A percentile compares a stretch with the other conserved stretches of the same genome.
Conservation (phyloP, 2,888 invertebrate species). For the Coremacera marginata region DNA sequence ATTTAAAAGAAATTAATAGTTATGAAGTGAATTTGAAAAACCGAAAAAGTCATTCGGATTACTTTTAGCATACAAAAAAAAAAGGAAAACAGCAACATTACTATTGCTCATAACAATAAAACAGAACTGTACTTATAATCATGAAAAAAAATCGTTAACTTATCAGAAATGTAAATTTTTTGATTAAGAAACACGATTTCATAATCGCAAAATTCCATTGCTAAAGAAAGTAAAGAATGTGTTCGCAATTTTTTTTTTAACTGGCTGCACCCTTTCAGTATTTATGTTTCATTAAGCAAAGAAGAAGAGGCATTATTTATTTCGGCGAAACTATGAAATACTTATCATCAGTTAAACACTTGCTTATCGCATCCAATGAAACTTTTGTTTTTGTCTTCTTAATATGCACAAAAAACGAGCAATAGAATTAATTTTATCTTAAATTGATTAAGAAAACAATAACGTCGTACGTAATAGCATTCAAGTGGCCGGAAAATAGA, state of each 20-base stretch:
- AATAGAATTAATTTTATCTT: slow-evolving; percentile 21
- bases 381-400: no score
- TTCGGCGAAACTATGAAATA: not conserved
- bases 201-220: slow-evolving; percentile 22
- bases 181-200: slow-evolving; percentile 19
- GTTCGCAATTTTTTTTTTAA: no score
- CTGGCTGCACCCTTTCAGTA: no score
- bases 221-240: no score
- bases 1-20: no score
- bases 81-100: not conserved
- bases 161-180: slow-evolving; percentile 22
- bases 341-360: no score
- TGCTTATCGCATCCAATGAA: no score
- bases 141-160: not conserved
- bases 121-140: not conserved
- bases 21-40: no score
- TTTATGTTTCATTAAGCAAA: no score
- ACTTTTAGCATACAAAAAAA: not conserved
- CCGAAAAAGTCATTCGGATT: not conserved
- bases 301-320: not conserved
- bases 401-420: not conserved
- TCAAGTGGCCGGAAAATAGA: no score
- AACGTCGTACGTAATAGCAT: not conserved
- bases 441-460: slow-evolving; percentile 21
- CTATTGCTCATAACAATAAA: not conserved